Evolutionary conservation across 1,140 invertebrate species (phyloP), one percentile per base, ranked within the genome.

Genomic region (Brachionus manjavacas): DNA sequence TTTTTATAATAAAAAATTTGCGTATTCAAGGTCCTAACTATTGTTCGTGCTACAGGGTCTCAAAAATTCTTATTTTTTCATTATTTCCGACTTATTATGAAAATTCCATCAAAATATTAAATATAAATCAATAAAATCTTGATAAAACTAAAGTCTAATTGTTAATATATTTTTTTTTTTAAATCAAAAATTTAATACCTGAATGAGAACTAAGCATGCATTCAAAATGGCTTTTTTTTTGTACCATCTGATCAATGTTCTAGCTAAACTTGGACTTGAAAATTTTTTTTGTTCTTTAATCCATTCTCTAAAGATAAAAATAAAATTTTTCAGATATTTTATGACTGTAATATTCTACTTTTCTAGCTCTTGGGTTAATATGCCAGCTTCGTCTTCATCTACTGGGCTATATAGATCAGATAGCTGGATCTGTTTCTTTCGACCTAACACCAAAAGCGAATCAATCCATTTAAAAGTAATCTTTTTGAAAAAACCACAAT

Each of bases 351-450:
- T 35, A 16, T 20, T 60, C 9, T 41, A 81, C 79, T 46, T 81
- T 81, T 81, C 79, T 6, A 81, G 52, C 1, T 81, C 79, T n/a
- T 64, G 7, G 1, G 39, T 46, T 43, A 81, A 31, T 64, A 20
- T 41, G 14, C 20, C n/a, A 0, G 79, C 79, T 81, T 81, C 79
- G 11, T 81, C 79, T 14, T 81, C 79, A 25, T 25, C 1, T 2
- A 81, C 23, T 4, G 79, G 79, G 39, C 79, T 81, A n/a, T 81
- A 68, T 14, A 81, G 14, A 81, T 81, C 79, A 64, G 79, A 64
- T 20, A 81, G 31, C 41, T 81, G 52, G 1, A 81, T 8, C 14
- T 81, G 79, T 46, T 81, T 81, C 20, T 68, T 60, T 20, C 79
- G 79, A 0, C 79, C 79, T 7, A 81, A 14, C 1, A 12, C 12